A percentile compares a stretch with the other conserved stretches of the same genome.
Evolutionary conservation across 2,888 invertebrate species (phyloP).

Genomic region (Ditula angustiorana): DNA sequence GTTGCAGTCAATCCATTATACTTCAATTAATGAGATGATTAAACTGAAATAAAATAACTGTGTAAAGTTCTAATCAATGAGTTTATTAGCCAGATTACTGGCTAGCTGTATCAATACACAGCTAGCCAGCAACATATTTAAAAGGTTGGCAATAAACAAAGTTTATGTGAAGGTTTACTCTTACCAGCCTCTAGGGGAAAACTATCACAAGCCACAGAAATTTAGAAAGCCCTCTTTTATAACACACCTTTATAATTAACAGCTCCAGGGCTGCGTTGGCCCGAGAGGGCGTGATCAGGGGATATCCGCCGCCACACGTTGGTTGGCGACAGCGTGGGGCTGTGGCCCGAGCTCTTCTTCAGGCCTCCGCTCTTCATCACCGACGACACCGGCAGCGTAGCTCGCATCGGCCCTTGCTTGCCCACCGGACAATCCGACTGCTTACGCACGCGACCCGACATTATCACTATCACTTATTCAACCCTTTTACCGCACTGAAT

Average conservation of each 20-base stretch:
- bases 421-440: slow-evolving; percentile 87
- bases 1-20: no score
- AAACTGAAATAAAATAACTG: no score
- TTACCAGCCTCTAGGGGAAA: no score
- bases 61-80: no score
- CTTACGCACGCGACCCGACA: slow-evolving; percentile 88
- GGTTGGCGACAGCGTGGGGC: slow-evolving; percentile 88
- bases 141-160: no score
- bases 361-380: slow-evolving; percentile 88
- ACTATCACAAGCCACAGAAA: no score
- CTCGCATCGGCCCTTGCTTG: slow-evolving; percentile 89
- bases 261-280: slow-evolving; percentile 90
- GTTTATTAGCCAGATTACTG: no score
- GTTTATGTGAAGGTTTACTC: not conserved
- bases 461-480: slow-evolving; percentile 61
- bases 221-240: not conserved
- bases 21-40: no score
- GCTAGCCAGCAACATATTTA: no score
- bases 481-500: slow-evolving; percentile 50
- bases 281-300: slow-evolving; percentile 89
- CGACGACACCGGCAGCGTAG: slow-evolving; percentile 91
- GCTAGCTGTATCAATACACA: no score
- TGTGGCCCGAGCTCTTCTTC: slow-evolving; percentile 86
- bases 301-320: slow-evolving; percentile 89
- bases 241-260: slow-evolving; percentile 88